Percentiles rank a stretch among this genome's conserved stretches.
Evolutionary conservation across 2,888 invertebrate genomes (phyloP).

Genomic region (Hypselothyrea guttata): DNA sequence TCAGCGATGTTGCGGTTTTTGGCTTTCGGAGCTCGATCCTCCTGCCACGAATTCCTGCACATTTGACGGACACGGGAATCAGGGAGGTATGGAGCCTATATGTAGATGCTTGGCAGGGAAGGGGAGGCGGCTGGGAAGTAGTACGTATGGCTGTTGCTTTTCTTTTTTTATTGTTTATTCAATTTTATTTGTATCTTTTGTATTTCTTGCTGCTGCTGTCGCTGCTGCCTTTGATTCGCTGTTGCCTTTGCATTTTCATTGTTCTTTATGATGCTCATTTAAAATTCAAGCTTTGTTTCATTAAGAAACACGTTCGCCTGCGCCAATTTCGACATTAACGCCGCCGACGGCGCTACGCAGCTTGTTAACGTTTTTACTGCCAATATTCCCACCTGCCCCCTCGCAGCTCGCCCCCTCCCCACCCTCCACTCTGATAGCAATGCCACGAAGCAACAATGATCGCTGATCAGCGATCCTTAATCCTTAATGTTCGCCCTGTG

Average conservation of each 20-base stretch:
- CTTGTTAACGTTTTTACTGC: conserved; percentile 72
- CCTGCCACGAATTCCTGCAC: conserved; percentile 27
- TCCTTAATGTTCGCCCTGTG: conserved; percentile 25
- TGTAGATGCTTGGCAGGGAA: conserved; percentile 28
- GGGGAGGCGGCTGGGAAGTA: conserved; percentile 26
- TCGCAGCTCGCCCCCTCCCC: neutral
- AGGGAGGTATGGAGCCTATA: conserved; percentile 7
- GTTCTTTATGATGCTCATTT: conserved; percentile 80
- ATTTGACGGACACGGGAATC: conserved; percentile 48
- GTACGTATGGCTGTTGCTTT: conserved; percentile 17
- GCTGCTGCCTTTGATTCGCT: conserved; percentile 33
- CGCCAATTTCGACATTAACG: conserved; percentile 73
- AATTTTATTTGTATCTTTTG: conserved; percentile 39
- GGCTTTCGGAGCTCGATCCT: too few species aligned
- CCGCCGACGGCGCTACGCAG: conserved; percentile 75
- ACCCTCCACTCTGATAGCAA: too few species aligned
- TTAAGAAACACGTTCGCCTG: conserved; percentile 74
- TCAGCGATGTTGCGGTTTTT: conserved; percentile 47
- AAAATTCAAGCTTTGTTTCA: conserved; percentile 80
- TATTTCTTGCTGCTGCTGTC: conserved; percentile 28
- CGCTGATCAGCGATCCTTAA: conserved; percentile 24
- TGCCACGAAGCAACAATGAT: too few species aligned
- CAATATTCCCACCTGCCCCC: conserved; percentile 15
- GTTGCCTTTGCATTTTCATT: conserved; percentile 73
- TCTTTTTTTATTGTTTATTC: conserved; percentile 67